These are phyloP conservation scores for Ephialtes manifestator DNA, from an alignment of 2,888 invertebrate genomes.

Conservation along the genomic window DNA sequence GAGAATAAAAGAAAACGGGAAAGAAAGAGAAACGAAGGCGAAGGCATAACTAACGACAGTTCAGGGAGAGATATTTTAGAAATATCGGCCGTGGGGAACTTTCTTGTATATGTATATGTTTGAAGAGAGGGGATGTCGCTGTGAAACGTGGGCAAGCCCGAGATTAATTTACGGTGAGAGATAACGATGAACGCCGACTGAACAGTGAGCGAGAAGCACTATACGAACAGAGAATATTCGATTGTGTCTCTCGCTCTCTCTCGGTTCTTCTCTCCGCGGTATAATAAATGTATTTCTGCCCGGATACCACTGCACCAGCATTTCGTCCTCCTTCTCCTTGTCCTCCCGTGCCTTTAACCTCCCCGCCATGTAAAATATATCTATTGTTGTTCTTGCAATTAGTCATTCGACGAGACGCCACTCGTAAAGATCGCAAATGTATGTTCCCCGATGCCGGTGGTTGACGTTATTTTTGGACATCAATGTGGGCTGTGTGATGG, in stretches of 20 bases:
- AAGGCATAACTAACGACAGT: slow-evolving; percentile 57
- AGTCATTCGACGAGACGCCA: slow-evolving; percentile 83
- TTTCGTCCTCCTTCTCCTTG: slow-evolving; percentile 53
- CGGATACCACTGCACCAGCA: slow-evolving; percentile 58
- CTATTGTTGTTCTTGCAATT: slow-evolving; percentile 84
- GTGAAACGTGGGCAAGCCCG: slow-evolving; percentile 71
- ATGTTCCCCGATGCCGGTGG: slow-evolving; percentile 79
- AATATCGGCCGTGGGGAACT: slow-evolving; percentile 77
- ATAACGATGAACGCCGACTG: slow-evolving; percentile 82
- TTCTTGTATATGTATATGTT: slow-evolving; percentile 44
- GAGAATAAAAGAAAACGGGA: slow-evolving; percentile 9
- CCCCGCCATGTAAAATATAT: slow-evolving; percentile 81
- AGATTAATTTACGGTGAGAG: slow-evolving; percentile 85
- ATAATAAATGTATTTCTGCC: slow-evolving; percentile 71
- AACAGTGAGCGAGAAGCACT: slow-evolving; percentile 65
- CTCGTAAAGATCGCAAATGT: slow-evolving; percentile 82
- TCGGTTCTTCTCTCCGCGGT: slow-evolving; percentile 53
- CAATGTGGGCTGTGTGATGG: slow-evolving; percentile 53
- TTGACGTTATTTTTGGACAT: slow-evolving; percentile 80
- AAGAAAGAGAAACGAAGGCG: slow-evolving; percentile 32
- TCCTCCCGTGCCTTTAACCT: slow-evolving; percentile 54
- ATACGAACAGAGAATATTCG: slow-evolving; percentile 79
- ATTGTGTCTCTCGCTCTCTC: slow-evolving; percentile 79
- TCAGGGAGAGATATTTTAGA: slow-evolving; percentile 77
- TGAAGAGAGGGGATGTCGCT: slow-evolving; percentile 71